These are phyloP conservation scores for Elaphurus davidianus DNA, from an alignment of 2,113 vertebrate species.

Conservation along the genomic window DNA sequence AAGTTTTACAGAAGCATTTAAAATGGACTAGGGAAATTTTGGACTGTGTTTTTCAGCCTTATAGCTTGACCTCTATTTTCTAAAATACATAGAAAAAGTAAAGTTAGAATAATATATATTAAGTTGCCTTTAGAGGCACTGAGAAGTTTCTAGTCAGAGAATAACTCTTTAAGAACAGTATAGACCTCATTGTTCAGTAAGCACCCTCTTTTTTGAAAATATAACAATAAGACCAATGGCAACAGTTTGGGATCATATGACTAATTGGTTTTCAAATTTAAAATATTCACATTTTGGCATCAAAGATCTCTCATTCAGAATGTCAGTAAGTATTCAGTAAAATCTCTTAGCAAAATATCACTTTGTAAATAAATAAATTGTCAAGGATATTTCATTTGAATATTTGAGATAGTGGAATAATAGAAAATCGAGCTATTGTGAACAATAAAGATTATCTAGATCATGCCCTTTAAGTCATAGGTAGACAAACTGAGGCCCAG, in stretches of 20 bases:
- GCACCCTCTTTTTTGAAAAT: not conserved
- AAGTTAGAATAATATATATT: not conserved
- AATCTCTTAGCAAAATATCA: not conserved
- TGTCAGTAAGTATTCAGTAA: not conserved
- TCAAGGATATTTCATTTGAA: not conserved
- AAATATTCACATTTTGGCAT: not conserved
- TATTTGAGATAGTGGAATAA: not conserved
- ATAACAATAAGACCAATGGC: not conserved
- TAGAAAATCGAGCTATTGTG: not conserved
- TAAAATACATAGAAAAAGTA: not conserved
- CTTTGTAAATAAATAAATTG: not conserved
- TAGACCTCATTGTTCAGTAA: not conserved
- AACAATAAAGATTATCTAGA: not conserved
- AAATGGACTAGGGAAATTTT: not conserved
- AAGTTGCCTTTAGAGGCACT: not conserved
- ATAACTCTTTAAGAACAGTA: not conserved
- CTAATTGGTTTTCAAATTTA: not conserved
- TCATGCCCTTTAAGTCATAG: not conserved
- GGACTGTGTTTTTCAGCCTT: not conserved
- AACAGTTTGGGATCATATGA: not conserved
- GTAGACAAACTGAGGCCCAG: not conserved
- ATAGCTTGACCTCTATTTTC: not conserved
- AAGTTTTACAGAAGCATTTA: not conserved
- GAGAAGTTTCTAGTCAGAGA: not conserved
- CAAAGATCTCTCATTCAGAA: not conserved